Evolutionary conservation across 1,140 invertebrate species (phyloP), one percentile per base, ranked within the genome.

Genomic region (Bombus superbus): DNA sequence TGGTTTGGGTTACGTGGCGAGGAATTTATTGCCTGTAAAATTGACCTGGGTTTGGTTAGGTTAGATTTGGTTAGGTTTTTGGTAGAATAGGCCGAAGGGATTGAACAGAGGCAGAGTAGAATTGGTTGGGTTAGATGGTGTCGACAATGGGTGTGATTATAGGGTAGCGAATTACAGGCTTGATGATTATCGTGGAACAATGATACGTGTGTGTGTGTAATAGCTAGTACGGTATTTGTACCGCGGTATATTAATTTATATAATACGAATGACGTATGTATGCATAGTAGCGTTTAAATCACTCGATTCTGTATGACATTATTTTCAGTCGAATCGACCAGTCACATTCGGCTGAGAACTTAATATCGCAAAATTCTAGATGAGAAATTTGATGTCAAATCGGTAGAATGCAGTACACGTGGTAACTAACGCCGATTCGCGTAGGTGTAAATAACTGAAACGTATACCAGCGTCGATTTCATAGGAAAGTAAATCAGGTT

Each of bases 401-500:
- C 22, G 2, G 18, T 53, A 53, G 18, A 53, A 53, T 53, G 18
- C 47, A 22, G 47, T 53, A 53, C 47, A 53, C 47, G 47, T 28
- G 28, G 13, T n/a, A 3, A 1, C 4, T n/a, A 62, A n/a, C 9
- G 4, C 25, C 10, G 57, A 59, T 59, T 59, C n/a, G 4, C 0
- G 15, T 3, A 35, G 71, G 42, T 75, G 32, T 4, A 35, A 40
- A 82, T 44, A 64, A 35, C 59, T 44, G 9, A 32, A 64, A 13
- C 40, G 57, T 47, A 18, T 10, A 62, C 25, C 15, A 47, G n/a
- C 8, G 42, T 22, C 25, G 71, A 82, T 81, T 81, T 71, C 53
- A 15, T 11, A 40, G 32, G 42, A 15, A 68, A 44, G 77, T 77
- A 83, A 83, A 78, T 83, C 74, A 76, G 59, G 25, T 35, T 28